Conservation (phyloP, 2,888 invertebrate species). For the Muschampia plurimacula region DNA sequence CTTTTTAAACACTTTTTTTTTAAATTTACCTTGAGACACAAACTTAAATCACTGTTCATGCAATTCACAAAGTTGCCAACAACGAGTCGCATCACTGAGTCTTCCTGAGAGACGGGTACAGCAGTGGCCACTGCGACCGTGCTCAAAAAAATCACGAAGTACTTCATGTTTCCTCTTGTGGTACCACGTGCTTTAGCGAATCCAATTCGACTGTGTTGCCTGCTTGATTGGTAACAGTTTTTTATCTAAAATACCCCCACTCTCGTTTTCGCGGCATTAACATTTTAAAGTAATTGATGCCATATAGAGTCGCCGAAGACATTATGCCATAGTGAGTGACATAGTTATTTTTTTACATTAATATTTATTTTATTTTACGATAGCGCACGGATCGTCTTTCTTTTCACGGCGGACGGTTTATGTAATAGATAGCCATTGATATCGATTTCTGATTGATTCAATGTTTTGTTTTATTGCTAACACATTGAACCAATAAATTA, state of each 20-base stretch:
- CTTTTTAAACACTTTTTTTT: neutral
- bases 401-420: constrained; percentile 58
- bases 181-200: constrained; percentile 61
- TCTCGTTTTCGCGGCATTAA: constrained; percentile 66
- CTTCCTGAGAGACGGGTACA: constrained; percentile 67
- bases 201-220: constrained; percentile 74
- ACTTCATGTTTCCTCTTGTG: constrained; percentile 66
- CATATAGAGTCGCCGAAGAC: constrained; percentile 67
- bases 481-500: neutral
- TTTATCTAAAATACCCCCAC: constrained; percentile 81
- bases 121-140: constrained; percentile 62
- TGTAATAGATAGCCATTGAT: constrained; percentile 54
- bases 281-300: constrained; percentile 74
- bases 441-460: neutral
- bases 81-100: constrained; percentile 66
- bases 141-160: constrained; percentile 67
- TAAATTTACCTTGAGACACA: constrained; percentile 75
- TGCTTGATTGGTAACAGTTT: constrained; percentile 74
- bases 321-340: constrained; percentile 74
- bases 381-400: constrained; percentile 64
- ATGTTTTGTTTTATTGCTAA: neutral
- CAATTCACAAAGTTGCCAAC: constrained; percentile 72
- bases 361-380: constrained; percentile 70
- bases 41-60: constrained; percentile 73
- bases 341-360: constrained; percentile 69